Evolutionary conservation across 2,113 vertebrate genomes (phyloP).

Genomic region (Leucopsar rothschildi): DNA sequence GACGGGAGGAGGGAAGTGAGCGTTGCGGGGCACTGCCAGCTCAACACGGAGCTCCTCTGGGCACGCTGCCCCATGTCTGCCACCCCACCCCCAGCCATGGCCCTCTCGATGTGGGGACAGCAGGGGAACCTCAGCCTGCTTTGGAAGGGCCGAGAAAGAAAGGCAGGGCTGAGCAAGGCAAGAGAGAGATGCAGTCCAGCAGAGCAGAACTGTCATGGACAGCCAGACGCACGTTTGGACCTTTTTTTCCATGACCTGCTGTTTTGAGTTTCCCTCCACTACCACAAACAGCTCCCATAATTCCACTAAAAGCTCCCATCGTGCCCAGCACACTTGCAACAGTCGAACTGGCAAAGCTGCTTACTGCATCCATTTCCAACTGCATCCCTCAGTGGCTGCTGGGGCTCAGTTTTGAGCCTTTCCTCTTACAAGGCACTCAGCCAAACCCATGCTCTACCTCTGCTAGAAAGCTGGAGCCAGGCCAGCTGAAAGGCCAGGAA

Average conservation of each 20-base stretch:
- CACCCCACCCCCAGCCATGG: neutral
- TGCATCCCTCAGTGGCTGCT: neutral
- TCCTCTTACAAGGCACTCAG: neutral
- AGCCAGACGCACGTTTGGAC: neutral
- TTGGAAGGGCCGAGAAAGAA: neutral
- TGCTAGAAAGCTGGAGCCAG: neutral
- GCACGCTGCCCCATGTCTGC: rapidly evolving
- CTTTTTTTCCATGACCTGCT: neutral
- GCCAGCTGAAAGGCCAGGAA: neutral
- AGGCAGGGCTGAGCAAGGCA: neutral
- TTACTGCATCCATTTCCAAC: neutral
- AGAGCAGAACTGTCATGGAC: neutral
- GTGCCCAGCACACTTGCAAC: neutral
- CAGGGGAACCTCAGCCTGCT: neutral
- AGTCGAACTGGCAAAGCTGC: neutral
- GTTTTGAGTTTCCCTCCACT: neutral
- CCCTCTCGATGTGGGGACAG: neutral
- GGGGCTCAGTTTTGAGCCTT: neutral
- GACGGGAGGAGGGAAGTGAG: conserved; percentile 69
- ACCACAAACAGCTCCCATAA: neutral
- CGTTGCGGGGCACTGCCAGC: neutral
- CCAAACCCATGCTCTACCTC: neutral
- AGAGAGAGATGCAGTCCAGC: neutral
- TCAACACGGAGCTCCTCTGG: neutral
- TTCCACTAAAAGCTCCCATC: neutral